Conservation (phyloP, 2,113 vertebrate species). For the Solea solea region DNA sequence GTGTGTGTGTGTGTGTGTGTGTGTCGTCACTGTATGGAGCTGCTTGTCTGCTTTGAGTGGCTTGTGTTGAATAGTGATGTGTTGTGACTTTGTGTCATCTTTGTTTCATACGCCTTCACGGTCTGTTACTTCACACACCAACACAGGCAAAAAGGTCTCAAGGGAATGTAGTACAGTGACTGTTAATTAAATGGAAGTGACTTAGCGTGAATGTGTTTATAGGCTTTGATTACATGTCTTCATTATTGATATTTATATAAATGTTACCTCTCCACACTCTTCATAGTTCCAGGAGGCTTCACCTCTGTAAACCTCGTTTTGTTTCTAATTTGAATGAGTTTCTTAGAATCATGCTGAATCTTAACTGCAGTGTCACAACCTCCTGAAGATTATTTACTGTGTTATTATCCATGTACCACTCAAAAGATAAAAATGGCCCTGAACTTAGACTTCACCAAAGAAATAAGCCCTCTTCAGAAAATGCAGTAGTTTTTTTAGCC, state of each 20-base stretch:
- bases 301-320: too few species aligned
- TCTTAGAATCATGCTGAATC: background rate
- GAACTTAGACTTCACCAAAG: background rate
- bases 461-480: background rate
- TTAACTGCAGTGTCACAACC: background rate
- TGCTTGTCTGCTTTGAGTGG: slow-evolving; percentile 6
- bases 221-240: slow-evolving; percentile 20
- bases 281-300: background rate
- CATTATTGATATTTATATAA: slow-evolving; percentile 19
- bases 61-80: slow-evolving; percentile 20
- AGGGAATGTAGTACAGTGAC: slow-evolving; percentile 10
- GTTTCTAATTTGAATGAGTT: background rate
- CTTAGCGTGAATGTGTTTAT: background rate
- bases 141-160: slow-evolving; percentile 8
- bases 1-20: too few species aligned
- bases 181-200: slow-evolving; percentile 44
- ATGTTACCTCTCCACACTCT: background rate
- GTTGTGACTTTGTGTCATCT: slow-evolving; percentile 15
- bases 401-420: background rate
- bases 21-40: background rate
- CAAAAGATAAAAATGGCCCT: background rate
- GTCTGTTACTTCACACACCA: slow-evolving; percentile 35
- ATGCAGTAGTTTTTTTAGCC: background rate
- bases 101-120: slow-evolving; percentile 18
- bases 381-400: background rate